Conservation (phyloP, 2,888 invertebrate genomes). For the Unio pictorum region DNA sequence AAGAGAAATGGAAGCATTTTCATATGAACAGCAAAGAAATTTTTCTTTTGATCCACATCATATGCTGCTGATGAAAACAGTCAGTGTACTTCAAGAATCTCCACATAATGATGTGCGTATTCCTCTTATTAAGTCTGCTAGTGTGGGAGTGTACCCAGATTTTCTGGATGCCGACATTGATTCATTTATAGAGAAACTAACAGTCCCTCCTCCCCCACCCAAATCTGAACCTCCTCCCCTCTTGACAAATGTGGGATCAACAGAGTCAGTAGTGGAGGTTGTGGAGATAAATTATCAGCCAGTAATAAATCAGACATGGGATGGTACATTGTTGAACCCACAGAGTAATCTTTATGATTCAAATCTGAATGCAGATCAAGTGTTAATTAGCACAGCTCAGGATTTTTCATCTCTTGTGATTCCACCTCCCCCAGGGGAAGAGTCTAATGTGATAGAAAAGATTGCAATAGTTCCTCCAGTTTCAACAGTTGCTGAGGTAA, state of each 20-base stretch:
- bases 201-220: conserved; percentile 82
- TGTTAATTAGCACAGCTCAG: conserved; percentile 24
- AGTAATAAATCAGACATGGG: conserved; percentile 13
- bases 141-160: conserved; percentile 56
- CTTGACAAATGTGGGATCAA: not conserved
- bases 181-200: conserved; percentile 86
- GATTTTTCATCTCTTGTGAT: conserved; percentile 60
- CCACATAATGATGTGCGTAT: conserved; percentile 5
- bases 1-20: conserved; percentile 7
- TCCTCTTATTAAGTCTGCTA: conserved; percentile 48
- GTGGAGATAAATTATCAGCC: not conserved
- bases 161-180: conserved; percentile 78
- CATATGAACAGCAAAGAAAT: not conserved
- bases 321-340: conserved; percentile 18
- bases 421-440: conserved; percentile 56
- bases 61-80: conserved; percentile 5
- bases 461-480: conserved; percentile 58
- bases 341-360: conserved; percentile 18
- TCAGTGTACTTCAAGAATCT: conserved; percentile 10
- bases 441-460: conserved; percentile 39
- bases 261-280: not conserved
- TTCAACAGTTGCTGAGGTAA: conserved; percentile 17
- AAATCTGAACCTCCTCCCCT: conserved; percentile 7
- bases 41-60: conserved; percentile 1
- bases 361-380: conserved; percentile 27